Conservation (phyloP, 2,113 vertebrate genomes). For the Craseonycteris thonglongyai region DNA sequence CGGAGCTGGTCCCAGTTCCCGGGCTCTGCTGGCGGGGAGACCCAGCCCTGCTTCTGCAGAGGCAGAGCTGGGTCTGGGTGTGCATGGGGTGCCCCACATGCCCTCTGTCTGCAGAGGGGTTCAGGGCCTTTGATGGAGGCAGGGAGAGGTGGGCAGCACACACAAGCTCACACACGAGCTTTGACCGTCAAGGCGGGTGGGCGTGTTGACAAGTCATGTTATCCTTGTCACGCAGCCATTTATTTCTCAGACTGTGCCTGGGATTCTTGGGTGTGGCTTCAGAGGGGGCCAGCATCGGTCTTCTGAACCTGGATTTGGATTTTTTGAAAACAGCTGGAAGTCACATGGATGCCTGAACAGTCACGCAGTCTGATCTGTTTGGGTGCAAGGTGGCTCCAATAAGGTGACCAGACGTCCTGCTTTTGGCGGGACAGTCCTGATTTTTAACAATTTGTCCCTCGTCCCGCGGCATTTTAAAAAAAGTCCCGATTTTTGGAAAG, state of each 20-base stretch:
- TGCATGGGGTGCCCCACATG: neutral
- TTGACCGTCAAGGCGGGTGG: neutral
- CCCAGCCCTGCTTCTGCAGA: neutral
- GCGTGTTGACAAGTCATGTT: neutral
- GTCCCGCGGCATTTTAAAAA: too few relatives aligned
- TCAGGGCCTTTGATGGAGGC: neutral
- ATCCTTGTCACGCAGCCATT: neutral
- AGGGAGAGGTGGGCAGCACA: neutral
- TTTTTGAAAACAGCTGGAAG: neutral
- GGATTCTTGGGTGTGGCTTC: neutral
- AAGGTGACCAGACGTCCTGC: too few relatives aligned
- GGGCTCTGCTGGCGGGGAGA: neutral
- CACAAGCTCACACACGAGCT: rapidly evolving
- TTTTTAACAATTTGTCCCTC: too few relatives aligned
- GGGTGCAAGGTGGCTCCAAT: neutral
- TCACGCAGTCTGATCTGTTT: neutral
- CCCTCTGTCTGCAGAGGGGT: rapidly evolving
- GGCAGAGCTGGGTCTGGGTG: neutral
- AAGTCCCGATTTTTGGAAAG: too few relatives aligned
- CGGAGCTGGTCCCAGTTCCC: neutral
- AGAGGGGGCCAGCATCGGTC: neutral
- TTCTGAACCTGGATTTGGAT: neutral
- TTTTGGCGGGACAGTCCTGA: too few relatives aligned
- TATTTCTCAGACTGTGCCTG: neutral
- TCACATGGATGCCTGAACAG: neutral